A percentile compares a stretch with the other conserved stretches of the same genome.
Evolutionary conservation across 1,140 invertebrate genomes (phyloP).

Genomic region (Oedothorax gibbosus): DNA sequence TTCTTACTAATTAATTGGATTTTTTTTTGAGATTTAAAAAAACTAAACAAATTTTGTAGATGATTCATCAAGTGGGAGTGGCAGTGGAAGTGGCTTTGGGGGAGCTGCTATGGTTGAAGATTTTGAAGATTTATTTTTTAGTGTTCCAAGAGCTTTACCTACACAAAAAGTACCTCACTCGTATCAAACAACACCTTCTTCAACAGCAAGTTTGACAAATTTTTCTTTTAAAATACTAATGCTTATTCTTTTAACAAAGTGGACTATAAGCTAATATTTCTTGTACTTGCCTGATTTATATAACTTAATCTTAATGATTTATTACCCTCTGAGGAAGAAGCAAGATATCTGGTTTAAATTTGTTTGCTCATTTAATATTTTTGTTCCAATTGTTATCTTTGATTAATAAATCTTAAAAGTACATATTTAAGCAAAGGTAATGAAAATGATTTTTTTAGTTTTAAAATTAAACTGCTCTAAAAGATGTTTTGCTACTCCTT

Average conservation of each 20-base stretch:
- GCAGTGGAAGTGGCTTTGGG: slow-evolving; percentile 58
- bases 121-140: slow-evolving; percentile 60
- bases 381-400: too few relatives aligned
- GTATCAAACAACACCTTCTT: slow-evolving; percentile 1
- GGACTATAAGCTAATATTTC: slow-evolving; percentile 47
- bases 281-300: not conserved
- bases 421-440: too few relatives aligned
- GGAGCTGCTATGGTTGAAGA: slow-evolving; percentile 17
- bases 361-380: too few relatives aligned
- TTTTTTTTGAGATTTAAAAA: too few relatives aligned
- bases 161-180: slow-evolving; percentile 22
- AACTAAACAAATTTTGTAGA: slow-evolving; percentile 2
- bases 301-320: not conserved
- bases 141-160: slow-evolving; percentile 46
- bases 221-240: slow-evolving; percentile 35
- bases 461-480: too few relatives aligned
- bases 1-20: too few relatives aligned
- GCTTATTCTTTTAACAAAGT: slow-evolving; percentile 9
- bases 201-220: slow-evolving; percentile 13
- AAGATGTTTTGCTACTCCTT: too few relatives aligned
- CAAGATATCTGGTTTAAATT: too few relatives aligned
- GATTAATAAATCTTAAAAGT: too few relatives aligned
- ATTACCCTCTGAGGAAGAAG: not conserved
- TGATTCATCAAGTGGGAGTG: slow-evolving; percentile 54
- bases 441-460: too few relatives aligned